Evolutionary conservation across 2,797 vertebrate species (phyloP), one percentile per base, ranked within the genome.

Genomic region (Danio tinwini): DNA sequence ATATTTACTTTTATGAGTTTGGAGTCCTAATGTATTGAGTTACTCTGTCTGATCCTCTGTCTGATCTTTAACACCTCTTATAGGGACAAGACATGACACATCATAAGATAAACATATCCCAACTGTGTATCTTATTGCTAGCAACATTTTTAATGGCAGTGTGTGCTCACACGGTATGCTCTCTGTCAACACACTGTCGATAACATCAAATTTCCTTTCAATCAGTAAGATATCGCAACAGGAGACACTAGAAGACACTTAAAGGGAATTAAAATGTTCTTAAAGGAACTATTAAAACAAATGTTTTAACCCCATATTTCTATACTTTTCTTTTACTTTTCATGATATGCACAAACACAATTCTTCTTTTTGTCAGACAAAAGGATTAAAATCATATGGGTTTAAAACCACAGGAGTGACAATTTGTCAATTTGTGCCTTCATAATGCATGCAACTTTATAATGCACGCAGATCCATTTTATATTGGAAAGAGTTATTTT

Each of bases 31-130:
- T 52, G 58, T 73, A 53, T 78, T 69, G 21, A 13, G 42, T 81
- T 81, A 74, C 44, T 72, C 65, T 40, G 76, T 61, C 83, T 85
- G 88, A 85, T 84, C 80, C 77, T 81, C 81, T 87, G 87, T 29
- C 29, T 29, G 29, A 29, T 29, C 70, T 71, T 76, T 84, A 76
- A 74, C 70, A 80, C 70, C 84, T 21, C 6, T 42, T 70, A 70
- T 52, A 74, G 49, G 16, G 14, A 71, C 58, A 67, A 49, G 37
- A 9, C 65, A 73, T 80, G 78, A 78, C 74, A 55, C 17, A 39
- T 52, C 55, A 80, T 77, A 82, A 83, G 76, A 65, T 19, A 14
- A 40, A 39, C 13, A 40, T 40, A 74, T 68, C 74, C 62, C 13
- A 39, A 71, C 42, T 78, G 37, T 19, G 16, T 50, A 37, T 50